Evolutionary conservation across 2,888 invertebrate species (phyloP), one percentile per base, ranked within the genome.

Genomic region (Lobophora halterata): DNA sequence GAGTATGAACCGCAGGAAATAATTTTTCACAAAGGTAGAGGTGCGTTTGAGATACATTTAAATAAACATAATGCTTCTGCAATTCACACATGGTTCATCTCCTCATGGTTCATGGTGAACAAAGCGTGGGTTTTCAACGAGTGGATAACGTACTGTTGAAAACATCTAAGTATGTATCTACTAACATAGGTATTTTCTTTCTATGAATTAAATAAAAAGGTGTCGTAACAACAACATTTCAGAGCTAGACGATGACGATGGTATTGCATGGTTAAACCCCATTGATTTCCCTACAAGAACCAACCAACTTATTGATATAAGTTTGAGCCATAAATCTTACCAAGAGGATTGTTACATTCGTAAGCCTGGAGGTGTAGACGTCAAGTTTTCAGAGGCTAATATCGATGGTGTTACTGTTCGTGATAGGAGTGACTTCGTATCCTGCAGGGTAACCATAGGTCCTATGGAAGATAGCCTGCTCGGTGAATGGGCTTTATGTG

Each of bases 361-460:
- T 6, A 42, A 43, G 5, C 55, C 55, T 1, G 26, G 35, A 1
- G 46, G 47, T 12, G 6, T 38, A 12, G 25, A 17, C 8, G 13
- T 46, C 4, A 27, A 9, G 13, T 9, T 25, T 14, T 28, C 42
- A 19, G 40, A 40, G 10, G 12, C 16, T 1, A 14, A 34, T 4
- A 33, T 46, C 20, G 29, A 38, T 11, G 58, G 56, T 3, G 53
- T 65, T 3, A 49, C 23, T 1, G 26, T 45, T 20, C 54, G 52
- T 6, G 26, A 26, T 2, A 50, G 41, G 14, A 64, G 55, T 38
- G 38, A 49, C 9, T 62, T 49, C 27, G 64, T 60, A 5, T 58
- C 62, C 2, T 63, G 64, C 34, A 51, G 62, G 24, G 45, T 64
- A 7, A 63, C 58, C 17, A 45, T 65, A 27, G 61, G 62, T 1